Evolutionary conservation across 1,140 invertebrate genomes (phyloP).

Genomic region (Agrilus planipennis): DNA sequence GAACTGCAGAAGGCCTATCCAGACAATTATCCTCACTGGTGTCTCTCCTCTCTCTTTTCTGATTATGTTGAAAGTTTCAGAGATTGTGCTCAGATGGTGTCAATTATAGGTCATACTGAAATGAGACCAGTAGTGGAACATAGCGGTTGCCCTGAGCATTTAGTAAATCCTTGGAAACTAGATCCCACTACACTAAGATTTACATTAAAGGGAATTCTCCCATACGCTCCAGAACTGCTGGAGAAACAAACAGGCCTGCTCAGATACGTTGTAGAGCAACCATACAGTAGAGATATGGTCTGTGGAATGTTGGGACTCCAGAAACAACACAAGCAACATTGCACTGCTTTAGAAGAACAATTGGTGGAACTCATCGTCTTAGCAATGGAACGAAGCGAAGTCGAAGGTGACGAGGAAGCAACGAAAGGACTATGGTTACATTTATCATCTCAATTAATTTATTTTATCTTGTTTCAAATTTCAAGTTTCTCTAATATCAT

Average conservation of each 20-base stretch:
- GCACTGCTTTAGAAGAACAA: constrained; percentile 83
- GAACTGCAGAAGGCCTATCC: constrained; percentile 84
- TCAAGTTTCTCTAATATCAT: constrained; percentile 89
- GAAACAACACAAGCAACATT: constrained; percentile 84
- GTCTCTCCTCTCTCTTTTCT: constrained; percentile 71
- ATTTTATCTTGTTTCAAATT: constrained; percentile 91
- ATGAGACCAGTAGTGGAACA: constrained; percentile 91
- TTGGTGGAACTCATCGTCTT: constrained; percentile 82
- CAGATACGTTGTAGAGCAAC: constrained; percentile 85
- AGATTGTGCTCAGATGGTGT: constrained; percentile 87
- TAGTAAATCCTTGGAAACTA: constrained; percentile 85
- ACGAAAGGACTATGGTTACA: constrained; percentile 86
- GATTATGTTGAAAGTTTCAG: constrained; percentile 87
- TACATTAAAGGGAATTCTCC: constrained; percentile 79
- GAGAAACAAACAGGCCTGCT: constrained; percentile 81
- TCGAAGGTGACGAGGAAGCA: constrained; percentile 54
- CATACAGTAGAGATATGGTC: constrained; percentile 93
- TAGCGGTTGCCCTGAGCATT: constrained; percentile 75
- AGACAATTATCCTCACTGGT: constrained; percentile 79
- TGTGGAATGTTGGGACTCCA: constrained; percentile 88
- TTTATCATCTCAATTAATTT: constrained; percentile 89
- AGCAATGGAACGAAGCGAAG: constrained; percentile 84
- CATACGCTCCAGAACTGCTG: constrained; percentile 80
- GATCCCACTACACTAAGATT: constrained; percentile 77
- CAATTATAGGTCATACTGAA: constrained; percentile 77